phyloP scores from a whole-genome alignment of 2,888 invertebrate genomes.

The Pristionchus entomophagus region DNA sequence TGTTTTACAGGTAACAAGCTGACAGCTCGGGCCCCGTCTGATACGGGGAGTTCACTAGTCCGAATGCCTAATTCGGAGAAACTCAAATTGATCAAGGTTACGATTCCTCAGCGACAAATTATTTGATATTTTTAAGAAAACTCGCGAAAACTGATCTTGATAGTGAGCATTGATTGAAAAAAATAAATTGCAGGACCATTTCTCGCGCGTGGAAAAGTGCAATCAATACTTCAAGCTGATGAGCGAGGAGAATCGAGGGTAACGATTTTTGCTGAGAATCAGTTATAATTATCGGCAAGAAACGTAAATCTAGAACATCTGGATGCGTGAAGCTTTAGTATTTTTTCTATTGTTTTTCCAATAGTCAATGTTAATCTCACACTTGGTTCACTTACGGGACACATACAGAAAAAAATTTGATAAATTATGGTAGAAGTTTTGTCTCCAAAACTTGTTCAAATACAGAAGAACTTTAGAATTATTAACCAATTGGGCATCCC shows the following conservation, averaged over 20 bases:
- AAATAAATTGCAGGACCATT: constrained; percentile 51
- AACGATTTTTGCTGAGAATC: not conserved
- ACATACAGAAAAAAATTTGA: no score
- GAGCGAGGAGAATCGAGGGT: constrained; percentile 60
- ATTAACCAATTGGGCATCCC: constrained; percentile 55
- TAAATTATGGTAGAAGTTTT: no score
- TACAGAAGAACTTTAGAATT: constrained; percentile 55
- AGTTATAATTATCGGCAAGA: not conserved
- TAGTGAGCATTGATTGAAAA: no score
- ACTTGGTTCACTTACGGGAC: no score
- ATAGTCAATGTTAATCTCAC: no score
- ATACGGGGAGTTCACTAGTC: not conserved
- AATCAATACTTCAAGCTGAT: constrained; percentile 66
- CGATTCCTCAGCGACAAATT: no score
- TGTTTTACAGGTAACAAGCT: not conserved
- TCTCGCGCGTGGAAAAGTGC: constrained; percentile 59
- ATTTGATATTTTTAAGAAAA: no score
- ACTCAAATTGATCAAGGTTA: constrained; percentile 34
- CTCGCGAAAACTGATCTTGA: no score
- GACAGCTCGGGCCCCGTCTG: not conserved
- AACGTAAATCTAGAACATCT: no score
- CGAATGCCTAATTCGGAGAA: constrained; percentile 13
- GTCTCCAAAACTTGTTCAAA: no score
- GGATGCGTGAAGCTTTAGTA: no score
- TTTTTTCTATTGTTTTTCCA: no score